Percentiles rank a stretch among this genome's conserved stretches.
Conservation (phyloP, 2,797 vertebrate species). For the Pseudotriccus pelzelni region DNA sequence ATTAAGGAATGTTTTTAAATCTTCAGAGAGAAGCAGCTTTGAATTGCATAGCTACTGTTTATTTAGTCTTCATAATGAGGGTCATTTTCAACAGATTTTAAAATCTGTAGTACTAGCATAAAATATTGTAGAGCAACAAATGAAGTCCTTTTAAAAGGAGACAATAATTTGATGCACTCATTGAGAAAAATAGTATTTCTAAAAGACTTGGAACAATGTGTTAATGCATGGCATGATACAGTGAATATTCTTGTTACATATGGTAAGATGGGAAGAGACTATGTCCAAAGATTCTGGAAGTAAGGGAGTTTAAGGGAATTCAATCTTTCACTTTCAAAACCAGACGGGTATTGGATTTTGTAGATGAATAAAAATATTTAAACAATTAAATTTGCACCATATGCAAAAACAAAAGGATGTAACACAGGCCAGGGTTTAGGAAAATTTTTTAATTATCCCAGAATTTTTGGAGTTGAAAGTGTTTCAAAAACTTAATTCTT, state of each 20-base stretch:
- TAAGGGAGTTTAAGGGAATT: not conserved
- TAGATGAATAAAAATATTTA: not conserved
- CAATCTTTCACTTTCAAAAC: not conserved
- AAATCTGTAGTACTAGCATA: not conserved
- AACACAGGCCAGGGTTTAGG: fast-evolving
- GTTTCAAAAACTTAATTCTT: not conserved
- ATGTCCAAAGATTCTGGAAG: not conserved
- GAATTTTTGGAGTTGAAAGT: not conserved
- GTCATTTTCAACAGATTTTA: not conserved
- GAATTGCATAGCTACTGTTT: not conserved
- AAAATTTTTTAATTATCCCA: not conserved
- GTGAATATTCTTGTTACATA: not conserved
- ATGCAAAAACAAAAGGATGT: not conserved
- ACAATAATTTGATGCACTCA: not conserved
- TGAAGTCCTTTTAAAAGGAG: not conserved
- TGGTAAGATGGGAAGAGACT: not conserved
- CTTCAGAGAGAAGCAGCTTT: not conserved
- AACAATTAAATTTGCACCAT: not conserved
- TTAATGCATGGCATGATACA: not conserved
- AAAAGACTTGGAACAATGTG: not conserved
- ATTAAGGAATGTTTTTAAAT: not conserved
- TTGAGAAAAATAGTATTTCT: not conserved
- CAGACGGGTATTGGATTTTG: not conserved
- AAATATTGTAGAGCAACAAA: not conserved
- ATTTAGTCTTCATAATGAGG: not conserved